Conservation (phyloP, 2,888 invertebrate species). For the Pterostichus madidus region DNA sequence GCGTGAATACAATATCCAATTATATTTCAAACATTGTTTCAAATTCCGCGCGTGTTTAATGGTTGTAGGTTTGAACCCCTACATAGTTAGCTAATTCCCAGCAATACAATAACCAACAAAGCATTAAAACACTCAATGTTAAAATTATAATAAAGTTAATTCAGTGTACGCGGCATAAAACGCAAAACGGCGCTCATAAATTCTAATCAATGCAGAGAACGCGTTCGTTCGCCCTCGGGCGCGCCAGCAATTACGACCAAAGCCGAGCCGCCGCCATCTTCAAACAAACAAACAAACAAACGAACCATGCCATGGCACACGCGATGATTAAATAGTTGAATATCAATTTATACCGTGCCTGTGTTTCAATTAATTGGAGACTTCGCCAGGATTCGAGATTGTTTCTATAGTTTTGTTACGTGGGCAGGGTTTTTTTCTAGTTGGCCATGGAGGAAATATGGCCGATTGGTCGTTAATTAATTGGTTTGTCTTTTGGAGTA, state of each 20-base stretch:
- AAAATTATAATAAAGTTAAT: slow-evolving; percentile 66
- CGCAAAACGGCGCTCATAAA: slow-evolving; percentile 62
- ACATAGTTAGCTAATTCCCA: neutral
- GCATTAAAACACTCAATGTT: slow-evolving; percentile 61
- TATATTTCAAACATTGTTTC: neutral
- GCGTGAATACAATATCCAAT: too few species aligned
- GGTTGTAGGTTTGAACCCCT: neutral
- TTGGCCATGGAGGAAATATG: slow-evolving; percentile 28
- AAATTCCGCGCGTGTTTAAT: neutral
- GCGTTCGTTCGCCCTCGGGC: slow-evolving; percentile 44
- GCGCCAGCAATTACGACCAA: slow-evolving; percentile 58
- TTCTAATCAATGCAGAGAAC: slow-evolving; percentile 60
- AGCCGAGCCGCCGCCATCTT: slow-evolving; percentile 57
- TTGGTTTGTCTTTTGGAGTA: slow-evolving; percentile 17
- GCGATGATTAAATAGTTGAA: slow-evolving; percentile 67
- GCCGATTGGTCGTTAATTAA: slow-evolving; percentile 2
- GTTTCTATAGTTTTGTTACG: slow-evolving; percentile 13
- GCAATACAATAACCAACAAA: slow-evolving; percentile 34
- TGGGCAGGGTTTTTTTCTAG: slow-evolving; percentile 32
- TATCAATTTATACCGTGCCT: slow-evolving; percentile 64
- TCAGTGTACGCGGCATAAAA: slow-evolving; percentile 61
- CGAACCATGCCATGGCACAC: slow-evolving; percentile 48
- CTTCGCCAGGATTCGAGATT: neutral
- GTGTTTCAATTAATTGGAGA: slow-evolving; percentile 46
- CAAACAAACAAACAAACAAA: slow-evolving; percentile 58